A percentile compares a stretch with the other conserved stretches of the same genome.
Evolutionary conservation across 2,797 vertebrate species (phyloP).

Genomic region (Semaprochilodus insignis): DNA sequence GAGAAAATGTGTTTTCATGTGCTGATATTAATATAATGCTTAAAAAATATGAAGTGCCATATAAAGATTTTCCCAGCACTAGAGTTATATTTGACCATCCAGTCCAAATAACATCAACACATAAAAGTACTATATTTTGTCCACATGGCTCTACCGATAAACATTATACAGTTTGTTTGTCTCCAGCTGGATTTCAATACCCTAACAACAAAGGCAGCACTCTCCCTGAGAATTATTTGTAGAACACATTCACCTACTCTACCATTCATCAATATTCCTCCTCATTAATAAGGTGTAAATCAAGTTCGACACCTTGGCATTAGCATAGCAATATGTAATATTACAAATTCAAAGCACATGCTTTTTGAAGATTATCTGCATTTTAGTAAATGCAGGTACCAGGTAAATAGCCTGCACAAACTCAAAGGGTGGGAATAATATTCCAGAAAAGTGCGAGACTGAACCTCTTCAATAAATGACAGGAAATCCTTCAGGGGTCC

Average conservation of each 20-base stretch:
- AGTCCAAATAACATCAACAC: neutral
- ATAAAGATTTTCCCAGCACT: neutral
- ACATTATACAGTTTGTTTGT: constrained; percentile 49
- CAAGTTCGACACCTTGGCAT: neutral
- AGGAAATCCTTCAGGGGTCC: neutral
- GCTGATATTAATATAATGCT: too few relatives aligned
- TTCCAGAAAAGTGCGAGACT: neutral
- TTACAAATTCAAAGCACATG: neutral
- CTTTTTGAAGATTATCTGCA: neutral
- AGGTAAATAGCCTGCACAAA: neutral
- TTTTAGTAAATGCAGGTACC: constrained; percentile 15
- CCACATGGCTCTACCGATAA: constrained; percentile 28
- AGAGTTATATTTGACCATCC: neutral
- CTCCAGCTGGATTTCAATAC: constrained; percentile 43
- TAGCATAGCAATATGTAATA: constrained; percentile 1
- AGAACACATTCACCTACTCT: constrained; percentile 5
- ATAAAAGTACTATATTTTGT: neutral
- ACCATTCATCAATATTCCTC: neutral
- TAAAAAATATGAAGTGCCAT: neutral
- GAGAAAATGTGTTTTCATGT: too few relatives aligned
- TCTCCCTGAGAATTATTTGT: constrained; percentile 48
- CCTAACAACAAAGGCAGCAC: constrained; percentile 38
- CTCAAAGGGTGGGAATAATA: neutral
- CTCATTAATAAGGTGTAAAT: neutral
- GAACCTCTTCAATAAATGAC: neutral